Evolutionary conservation across 2,797 vertebrate genomes (phyloP), one percentile per base, ranked within the genome.

Genomic region (Saguinus oedipus): DNA sequence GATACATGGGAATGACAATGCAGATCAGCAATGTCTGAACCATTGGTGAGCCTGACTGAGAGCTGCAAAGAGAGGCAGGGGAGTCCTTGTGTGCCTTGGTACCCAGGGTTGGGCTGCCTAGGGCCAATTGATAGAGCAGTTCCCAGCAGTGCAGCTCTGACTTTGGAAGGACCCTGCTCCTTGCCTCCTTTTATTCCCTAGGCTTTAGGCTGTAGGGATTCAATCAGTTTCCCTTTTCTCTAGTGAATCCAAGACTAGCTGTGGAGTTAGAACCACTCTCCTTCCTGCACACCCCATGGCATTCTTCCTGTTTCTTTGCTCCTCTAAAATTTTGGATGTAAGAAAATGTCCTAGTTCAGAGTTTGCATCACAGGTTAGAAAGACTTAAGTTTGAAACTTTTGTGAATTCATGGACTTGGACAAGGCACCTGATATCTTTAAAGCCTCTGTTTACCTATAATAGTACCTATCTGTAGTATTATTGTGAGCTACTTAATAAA

Each of bases 331-430:
- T 92, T 90, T 46, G 64, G 88, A 74, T 68, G 74, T 53, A 79
- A 87, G 84, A 86, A 91, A 82, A 76, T 20, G 27, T 72, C 36
- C 19, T 42, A 17, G 11, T 70, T 79, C 30, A 55, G 76, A 44
- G n/a, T 36, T 83, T 61, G 26, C 48, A 44, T 48, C 90, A 55
- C 48, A 79, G 30, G 19, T 74, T 74, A 83, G 59, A 70, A 2
- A 87, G 24, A 72, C 13, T 36, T 74, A 33, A 19, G 2, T 83
- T 86, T 91, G 57, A 95, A 88, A 14, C 3, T 17, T 95, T 94
- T 78, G 85, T 26, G 39, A 39, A 12, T 26, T 46, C 93, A 8
- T 12, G 61, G 17, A 17, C 17, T 61, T 46, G 14, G 53, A 53
- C 19, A 75, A 94, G 74, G 15, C 36, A 70, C 27, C 2, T n/a